Conservation (phyloP, 2,888 invertebrate genomes). For the Calephelis perditalis region DNA sequence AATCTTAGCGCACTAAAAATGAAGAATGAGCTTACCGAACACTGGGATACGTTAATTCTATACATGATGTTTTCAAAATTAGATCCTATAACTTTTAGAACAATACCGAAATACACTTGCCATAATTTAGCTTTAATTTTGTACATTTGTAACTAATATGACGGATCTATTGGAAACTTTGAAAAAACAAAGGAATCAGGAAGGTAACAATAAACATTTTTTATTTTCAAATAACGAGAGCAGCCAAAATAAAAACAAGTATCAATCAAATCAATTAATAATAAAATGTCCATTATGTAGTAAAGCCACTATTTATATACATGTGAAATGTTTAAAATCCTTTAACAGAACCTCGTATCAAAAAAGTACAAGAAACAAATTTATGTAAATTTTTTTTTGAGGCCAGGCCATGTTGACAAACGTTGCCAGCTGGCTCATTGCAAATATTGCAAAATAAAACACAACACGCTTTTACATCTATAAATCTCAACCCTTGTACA, state of each 20-base stretch:
- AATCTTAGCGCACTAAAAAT: conserved; percentile 23
- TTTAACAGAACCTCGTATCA: conserved; percentile 2
- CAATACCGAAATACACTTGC: conserved; percentile 9
- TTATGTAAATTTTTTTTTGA: conserved; percentile 21
- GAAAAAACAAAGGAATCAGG: background rate
- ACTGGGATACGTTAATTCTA: conserved; percentile 24
- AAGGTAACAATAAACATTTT: background rate
- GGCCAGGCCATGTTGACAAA: conserved; percentile 5
- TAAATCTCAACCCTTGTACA: background rate
- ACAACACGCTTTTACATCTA: conserved; percentile 29
- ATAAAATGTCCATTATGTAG: conserved; percentile 16
- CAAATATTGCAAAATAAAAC: conserved; percentile 27
- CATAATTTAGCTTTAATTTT: background rate
- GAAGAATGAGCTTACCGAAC: conserved; percentile 17
- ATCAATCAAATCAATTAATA: conserved; percentile 4
- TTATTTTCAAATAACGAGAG: conserved; percentile 2
- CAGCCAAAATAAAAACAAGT: background rate
- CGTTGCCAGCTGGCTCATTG: conserved; percentile 27
- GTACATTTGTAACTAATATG: conserved; percentile 16
- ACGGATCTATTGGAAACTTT: conserved; percentile 6
- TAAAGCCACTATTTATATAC: conserved; percentile 11
- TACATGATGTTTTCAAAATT: conserved; percentile 22
- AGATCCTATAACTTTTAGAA: conserved; percentile 13
- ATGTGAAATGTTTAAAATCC: conserved; percentile 9
- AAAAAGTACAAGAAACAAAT: conserved; percentile 12